These are phyloP conservation scores for Rhizoglyphus robini DNA, from an alignment of 1,140 invertebrate genomes.

Conservation along the genomic window DNA sequence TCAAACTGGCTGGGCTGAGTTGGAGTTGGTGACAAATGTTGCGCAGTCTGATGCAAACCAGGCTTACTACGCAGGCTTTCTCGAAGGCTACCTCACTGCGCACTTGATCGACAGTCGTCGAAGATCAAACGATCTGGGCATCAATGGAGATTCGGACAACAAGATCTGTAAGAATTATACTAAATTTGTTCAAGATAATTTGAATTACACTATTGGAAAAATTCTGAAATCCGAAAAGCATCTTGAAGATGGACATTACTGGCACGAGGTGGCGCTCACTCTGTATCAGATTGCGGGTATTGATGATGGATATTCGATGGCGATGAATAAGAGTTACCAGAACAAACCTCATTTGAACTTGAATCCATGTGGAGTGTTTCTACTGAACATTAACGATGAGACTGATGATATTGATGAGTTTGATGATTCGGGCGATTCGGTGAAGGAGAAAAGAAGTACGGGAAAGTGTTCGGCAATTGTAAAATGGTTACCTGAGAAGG, in stretches of 20 bases:
- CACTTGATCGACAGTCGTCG: slow-evolving; percentile 50
- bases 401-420: slow-evolving; percentile 9
- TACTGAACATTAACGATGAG: slow-evolving; percentile 19
- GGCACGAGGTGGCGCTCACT: slow-evolving; percentile 53
- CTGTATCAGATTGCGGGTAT: slow-evolving; percentile 39
- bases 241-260: slow-evolving; percentile 46
- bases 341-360: not conserved
- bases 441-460: slow-evolving; percentile 15
- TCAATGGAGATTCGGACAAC: not conserved
- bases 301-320: slow-evolving; percentile 36
- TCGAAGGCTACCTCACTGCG: slow-evolving; percentile 67
- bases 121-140: too few species aligned
- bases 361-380: not conserved
- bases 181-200: not conserved
- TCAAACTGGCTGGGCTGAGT: slow-evolving; percentile 49
- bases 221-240: too few species aligned
- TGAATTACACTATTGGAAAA: not conserved
- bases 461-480: slow-evolving; percentile 48
- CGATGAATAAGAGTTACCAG: too few species aligned
- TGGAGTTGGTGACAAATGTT: slow-evolving; percentile 60
- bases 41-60: slow-evolving; percentile 51
- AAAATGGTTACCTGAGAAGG: slow-evolving; percentile 42
- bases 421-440: slow-evolving; percentile 6
- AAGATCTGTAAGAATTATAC: not conserved
- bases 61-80: slow-evolving; percentile 72